These are phyloP conservation scores for Aegypius monachus DNA, from an alignment of 2,113 vertebrate genomes.

Conservation along the genomic window DNA sequence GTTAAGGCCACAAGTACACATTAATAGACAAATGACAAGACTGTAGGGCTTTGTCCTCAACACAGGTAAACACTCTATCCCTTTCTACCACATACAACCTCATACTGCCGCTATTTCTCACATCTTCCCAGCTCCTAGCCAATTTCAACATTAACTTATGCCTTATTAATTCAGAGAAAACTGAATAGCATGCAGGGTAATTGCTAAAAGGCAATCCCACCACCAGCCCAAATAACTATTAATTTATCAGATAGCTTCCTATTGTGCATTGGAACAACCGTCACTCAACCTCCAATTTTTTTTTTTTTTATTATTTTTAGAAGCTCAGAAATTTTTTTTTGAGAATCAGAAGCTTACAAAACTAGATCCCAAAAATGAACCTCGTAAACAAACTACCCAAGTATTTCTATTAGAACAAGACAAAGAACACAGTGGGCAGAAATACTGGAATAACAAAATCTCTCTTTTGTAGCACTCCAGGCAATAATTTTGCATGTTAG, in stretches of 20 bases:
- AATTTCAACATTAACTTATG: neutral
- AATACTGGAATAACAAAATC: neutral
- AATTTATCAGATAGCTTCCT: neutral
- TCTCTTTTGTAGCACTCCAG: neutral
- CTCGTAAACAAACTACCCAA: neutral
- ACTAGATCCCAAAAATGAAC: neutral
- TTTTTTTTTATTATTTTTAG: neutral
- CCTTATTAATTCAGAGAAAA: neutral
- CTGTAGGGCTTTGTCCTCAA: neutral
- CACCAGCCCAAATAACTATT: neutral
- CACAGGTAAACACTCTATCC: neutral
- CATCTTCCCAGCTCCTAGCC: neutral
- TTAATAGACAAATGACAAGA: neutral
- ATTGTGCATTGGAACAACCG: neutral
- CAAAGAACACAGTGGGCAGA: neutral
- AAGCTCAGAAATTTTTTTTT: neutral
- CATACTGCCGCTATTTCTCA: neutral
- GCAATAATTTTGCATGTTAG: constrained; percentile 1
- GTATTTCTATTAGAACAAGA: neutral
- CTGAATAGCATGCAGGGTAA: neutral
- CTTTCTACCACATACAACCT: neutral
- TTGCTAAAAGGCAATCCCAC: neutral
- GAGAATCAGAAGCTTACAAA: neutral
- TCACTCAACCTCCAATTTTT: neutral
- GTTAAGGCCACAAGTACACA: neutral